These are phyloP conservation scores for Cordilura impudica DNA, from an alignment of 2,888 invertebrate species.

Conservation along the genomic window DNA sequence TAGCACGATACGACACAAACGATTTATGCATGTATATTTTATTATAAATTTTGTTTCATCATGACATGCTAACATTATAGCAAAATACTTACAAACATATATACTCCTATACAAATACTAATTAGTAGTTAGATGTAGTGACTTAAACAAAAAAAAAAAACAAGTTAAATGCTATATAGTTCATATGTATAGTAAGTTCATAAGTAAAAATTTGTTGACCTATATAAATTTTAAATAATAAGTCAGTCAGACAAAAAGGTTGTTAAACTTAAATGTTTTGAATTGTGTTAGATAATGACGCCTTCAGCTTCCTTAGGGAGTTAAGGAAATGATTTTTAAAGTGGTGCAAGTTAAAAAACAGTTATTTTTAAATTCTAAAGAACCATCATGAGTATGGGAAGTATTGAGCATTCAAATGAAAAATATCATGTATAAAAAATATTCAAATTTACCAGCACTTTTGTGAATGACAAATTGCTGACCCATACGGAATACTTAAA, in stretches of 20 bases:
- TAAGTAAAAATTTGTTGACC: slow-evolving; percentile 36
- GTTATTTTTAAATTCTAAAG: no score
- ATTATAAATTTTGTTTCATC: slow-evolving; percentile 3
- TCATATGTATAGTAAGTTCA: slow-evolving; percentile 1
- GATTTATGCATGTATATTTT: background rate
- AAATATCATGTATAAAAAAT: no score
- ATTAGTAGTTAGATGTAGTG: slow-evolving; percentile 40
- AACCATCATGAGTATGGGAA: no score
- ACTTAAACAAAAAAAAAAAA: slow-evolving; percentile 21
- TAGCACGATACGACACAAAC: background rate
- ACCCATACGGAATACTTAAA: no score
- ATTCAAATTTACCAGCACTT: no score
- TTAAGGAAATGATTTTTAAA: no score
- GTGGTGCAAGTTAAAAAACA: no score
- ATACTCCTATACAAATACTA: slow-evolving; percentile 11
- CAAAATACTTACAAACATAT: no score
- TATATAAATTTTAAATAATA: slow-evolving; percentile 14
- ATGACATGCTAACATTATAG: slow-evolving; percentile 1
- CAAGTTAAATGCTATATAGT: slow-evolving; percentile 8
- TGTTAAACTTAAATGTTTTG: background rate
- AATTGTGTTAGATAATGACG: no score
- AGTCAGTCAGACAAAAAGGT: background rate
- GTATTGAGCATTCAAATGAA: no score
- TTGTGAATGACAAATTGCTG: no score
- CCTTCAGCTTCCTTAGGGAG: no score